Conservation (phyloP, 1,140 invertebrate genomes). For the Drosophila subpulchrella region DNA sequence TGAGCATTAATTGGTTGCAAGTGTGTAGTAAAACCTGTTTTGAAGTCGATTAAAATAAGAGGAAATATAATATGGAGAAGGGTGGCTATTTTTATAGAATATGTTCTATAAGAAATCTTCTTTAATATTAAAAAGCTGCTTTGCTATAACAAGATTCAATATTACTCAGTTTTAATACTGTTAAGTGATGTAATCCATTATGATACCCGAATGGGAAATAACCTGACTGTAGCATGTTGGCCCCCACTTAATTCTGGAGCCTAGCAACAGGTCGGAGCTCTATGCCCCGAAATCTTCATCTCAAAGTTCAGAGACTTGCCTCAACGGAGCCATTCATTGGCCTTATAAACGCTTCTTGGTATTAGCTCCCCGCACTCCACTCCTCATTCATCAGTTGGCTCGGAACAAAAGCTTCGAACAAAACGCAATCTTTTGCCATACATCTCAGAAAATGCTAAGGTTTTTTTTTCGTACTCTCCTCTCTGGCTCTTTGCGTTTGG, state of each 20-base stretch:
- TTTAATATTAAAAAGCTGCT: too few relatives aligned
- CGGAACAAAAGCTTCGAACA: slow-evolving; percentile 69
- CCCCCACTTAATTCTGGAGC: background rate
- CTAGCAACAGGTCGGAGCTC: slow-evolving; percentile 20
- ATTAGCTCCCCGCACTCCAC: slow-evolving; percentile 23
- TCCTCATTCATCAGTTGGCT: slow-evolving; percentile 45
- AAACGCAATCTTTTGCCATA: slow-evolving; percentile 65
- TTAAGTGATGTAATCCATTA: slow-evolving; percentile 6
- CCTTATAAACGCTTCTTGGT: slow-evolving; percentile 51
- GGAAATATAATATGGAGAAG: too few relatives aligned
- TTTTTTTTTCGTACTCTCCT: slow-evolving; percentile 18
- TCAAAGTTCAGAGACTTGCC: slow-evolving; percentile 9
- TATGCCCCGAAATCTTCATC: slow-evolving; percentile 3
- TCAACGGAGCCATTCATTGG: slow-evolving; percentile 23
- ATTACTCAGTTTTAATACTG: background rate
- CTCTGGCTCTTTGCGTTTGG: slow-evolving; percentile 3
- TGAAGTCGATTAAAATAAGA: background rate
- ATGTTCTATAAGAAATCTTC: too few relatives aligned
- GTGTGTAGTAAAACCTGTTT: background rate
- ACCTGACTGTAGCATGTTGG: background rate
- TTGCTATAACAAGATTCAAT: too few relatives aligned
- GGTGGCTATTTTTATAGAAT: too few relatives aligned
- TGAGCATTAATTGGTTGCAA: slow-evolving; percentile 8
- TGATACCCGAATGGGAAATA: background rate
- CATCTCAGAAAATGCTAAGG: slow-evolving; percentile 74